These are phyloP conservation scores for Grallaria varia DNA, from an alignment of 2,113 vertebrate genomes.

Conservation along the genomic window DNA sequence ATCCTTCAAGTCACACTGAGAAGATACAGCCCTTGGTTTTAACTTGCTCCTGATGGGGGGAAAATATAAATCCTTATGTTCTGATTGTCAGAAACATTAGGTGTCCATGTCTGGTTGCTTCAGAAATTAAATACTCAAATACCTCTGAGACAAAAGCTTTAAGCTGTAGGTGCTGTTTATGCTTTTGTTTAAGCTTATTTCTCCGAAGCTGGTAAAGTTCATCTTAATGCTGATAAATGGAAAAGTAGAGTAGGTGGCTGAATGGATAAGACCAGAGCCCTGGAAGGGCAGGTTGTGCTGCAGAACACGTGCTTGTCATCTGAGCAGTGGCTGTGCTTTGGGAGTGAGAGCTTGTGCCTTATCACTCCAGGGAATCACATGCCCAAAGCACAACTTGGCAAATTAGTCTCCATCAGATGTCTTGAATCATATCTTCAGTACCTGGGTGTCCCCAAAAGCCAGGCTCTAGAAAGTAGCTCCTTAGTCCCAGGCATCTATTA, in stretches of 20 bases:
- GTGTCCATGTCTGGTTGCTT: not conserved
- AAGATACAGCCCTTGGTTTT: not conserved
- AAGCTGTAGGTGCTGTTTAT: not conserved
- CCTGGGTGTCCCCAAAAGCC: not conserved
- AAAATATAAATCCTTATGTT: not conserved
- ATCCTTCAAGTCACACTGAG: not conserved
- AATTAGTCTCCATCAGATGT: not conserved
- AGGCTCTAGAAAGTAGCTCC: not conserved
- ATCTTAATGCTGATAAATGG: not conserved
- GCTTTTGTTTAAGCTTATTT: not conserved
- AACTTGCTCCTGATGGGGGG: not conserved
- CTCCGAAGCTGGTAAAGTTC: not conserved
- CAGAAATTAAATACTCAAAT: not conserved
- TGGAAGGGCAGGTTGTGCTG: not conserved
- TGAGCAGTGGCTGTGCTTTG: not conserved
- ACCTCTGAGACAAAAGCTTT: not conserved
- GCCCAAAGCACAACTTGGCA: too few relatives aligned
- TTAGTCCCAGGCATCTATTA: not conserved
- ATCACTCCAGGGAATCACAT: fast-evolving
- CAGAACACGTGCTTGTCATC: fast-evolving
- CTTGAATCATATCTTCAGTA: not conserved
- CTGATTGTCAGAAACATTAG: not conserved
- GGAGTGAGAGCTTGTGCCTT: not conserved
- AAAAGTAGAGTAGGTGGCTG: not conserved
- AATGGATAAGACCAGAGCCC: not conserved